Evolutionary conservation across 2,113 vertebrate species (phyloP).

Genomic region (Vidua macroura): DNA sequence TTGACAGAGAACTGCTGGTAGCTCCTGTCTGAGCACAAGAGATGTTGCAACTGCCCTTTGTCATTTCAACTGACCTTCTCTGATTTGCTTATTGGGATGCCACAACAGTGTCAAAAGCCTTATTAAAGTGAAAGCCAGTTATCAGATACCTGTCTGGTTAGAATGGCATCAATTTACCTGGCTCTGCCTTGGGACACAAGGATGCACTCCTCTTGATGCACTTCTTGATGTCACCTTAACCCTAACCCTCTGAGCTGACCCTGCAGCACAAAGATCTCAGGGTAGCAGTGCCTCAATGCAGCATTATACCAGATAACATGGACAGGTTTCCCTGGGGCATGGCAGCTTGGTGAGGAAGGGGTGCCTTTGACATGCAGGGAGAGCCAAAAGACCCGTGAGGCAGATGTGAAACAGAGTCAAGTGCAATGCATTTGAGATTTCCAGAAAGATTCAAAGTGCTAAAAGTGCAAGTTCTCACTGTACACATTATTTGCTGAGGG

Average conservation of each 20-base stretch:
- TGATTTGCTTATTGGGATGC: neutral
- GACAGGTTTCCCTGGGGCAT: neutral
- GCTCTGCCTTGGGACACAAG: neutral
- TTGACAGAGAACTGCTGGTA: fast-evolving
- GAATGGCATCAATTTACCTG: neutral
- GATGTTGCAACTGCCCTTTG: neutral
- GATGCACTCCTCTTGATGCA: neutral
- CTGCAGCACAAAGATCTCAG: neutral
- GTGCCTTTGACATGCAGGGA: neutral
- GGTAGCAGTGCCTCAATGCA: neutral
- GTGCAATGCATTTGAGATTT: neutral
- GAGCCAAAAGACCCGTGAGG: fast-evolving
- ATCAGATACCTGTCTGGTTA: neutral
- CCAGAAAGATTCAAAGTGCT: neutral
- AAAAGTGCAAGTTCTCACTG: neutral
- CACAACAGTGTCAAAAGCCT: neutral
- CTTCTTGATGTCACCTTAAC: neutral
- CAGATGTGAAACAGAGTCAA: neutral
- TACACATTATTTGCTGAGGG: neutral
- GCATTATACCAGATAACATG: neutral
- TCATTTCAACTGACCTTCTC: neutral
- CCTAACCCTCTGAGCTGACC: neutral
- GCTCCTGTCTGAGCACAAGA: neutral
- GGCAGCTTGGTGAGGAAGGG: neutral
- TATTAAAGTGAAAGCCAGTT: neutral